Conservation (phyloP, 2,888 invertebrate species). For the Zhengitettix transpicula region DNA sequence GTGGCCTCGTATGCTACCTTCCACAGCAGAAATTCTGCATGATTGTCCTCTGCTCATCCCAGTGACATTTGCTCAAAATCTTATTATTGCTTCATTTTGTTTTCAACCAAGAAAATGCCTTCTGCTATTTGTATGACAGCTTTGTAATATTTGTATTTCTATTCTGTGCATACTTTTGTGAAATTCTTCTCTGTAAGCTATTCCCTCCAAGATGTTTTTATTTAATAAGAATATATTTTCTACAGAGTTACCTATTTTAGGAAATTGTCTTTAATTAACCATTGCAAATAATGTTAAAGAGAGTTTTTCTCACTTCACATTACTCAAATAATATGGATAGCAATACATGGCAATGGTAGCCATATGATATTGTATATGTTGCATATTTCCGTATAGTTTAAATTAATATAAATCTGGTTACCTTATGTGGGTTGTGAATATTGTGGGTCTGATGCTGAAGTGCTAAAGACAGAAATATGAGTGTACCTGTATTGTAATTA, state of each 20-base stretch:
- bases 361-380: neutral
- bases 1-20: constrained; percentile 8
- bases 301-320: no score
- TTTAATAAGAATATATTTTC: constrained; percentile 6
- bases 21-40: constrained; percentile 1
- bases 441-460: neutral
- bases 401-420: neutral
- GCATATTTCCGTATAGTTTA: neutral
- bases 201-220: constrained; percentile 10
- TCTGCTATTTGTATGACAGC: neutral
- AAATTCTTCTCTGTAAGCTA: constrained; percentile 3
- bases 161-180: neutral
- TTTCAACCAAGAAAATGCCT: constrained; percentile 12
- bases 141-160: neutral
- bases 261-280: neutral
- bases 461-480: no score
- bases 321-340: neutral
- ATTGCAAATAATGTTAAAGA: neutral
- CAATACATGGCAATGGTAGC: neutral
- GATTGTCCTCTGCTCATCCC: neutral
- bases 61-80: constrained; percentile 7
- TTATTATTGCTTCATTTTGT: neutral
- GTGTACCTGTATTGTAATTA: no score
- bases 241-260: constrained; percentile 11
- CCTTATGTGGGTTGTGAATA: constrained; percentile 1